Conservation (phyloP, 1,140 invertebrate genomes). For the Matsumurasca onukii region DNA sequence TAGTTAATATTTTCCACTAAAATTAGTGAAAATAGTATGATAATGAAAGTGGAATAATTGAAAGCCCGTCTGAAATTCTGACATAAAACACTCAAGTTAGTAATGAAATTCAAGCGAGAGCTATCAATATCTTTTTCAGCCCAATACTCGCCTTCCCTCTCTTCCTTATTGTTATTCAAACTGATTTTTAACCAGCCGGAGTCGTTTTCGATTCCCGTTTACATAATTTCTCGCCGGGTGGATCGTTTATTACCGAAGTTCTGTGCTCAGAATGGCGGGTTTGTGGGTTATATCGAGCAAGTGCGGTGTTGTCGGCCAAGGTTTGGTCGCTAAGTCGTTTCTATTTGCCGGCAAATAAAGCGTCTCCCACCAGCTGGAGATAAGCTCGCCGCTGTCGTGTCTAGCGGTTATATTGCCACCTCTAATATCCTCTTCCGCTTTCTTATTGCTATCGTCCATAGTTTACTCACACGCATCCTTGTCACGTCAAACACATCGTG, state of each 20-base stretch:
- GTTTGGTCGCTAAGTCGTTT: too few relatives aligned
- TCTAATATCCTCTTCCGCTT: slow-evolving; percentile 21
- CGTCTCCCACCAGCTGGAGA: too few relatives aligned
- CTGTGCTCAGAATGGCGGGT: too few relatives aligned
- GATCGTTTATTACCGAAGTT: too few relatives aligned
- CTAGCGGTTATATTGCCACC: slow-evolving; percentile 2
- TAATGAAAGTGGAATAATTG: too few relatives aligned
- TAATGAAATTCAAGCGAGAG: slow-evolving; percentile 10
- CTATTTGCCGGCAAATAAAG: slow-evolving; percentile 7
- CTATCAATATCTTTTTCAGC: slow-evolving; percentile 8
- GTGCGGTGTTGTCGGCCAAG: too few relatives aligned
- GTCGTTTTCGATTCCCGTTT: neutral
- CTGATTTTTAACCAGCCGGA: neutral
- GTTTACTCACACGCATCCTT: neutral
- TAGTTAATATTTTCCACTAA: too few relatives aligned
- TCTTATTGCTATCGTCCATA: slow-evolving; percentile 2
- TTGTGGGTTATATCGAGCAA: too few relatives aligned
- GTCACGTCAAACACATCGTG: neutral
- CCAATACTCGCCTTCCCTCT: neutral
- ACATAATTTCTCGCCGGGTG: too few relatives aligned
- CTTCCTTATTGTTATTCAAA: neutral
- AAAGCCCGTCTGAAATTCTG: too few relatives aligned
- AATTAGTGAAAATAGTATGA: too few relatives aligned
- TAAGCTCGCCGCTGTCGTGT: slow-evolving; percentile 15
- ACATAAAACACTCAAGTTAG: slow-evolving; percentile 6